Evolutionary conservation across 2,113 vertebrate genomes (phyloP), one percentile per base, ranked within the genome.

Genomic region (Elaphurus davidianus): DNA sequence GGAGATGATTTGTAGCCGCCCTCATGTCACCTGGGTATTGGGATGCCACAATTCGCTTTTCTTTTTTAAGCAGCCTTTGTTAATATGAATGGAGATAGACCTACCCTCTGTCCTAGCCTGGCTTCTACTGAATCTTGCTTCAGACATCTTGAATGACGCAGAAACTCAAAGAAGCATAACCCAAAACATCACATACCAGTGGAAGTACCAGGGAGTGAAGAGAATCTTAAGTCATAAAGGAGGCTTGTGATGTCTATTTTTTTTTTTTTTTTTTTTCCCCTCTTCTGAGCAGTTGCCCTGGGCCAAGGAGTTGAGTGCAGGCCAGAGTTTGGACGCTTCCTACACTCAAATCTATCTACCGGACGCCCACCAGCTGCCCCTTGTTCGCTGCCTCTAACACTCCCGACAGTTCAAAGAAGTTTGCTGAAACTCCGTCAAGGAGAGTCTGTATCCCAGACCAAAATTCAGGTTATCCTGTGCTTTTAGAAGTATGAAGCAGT

Each of bases 101-200:
- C 89, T 96, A 88, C 67, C 92, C 71, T 74, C 59, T 59, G 50
- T 62, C 83, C 83, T 19, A 19, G 57, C 79, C 97, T 92, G 79
- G 40, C 74, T 96, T 84, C 95, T n/a, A 33, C 67, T 89, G 40
- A 59, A 16, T 86, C 60, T 94, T 64, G 52, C 91, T 98, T 97
- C 97, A 98, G 97, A 85, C 60, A 93, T 84, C 52, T 83, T 91
- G 79, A 97, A 95, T 79, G 43, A 90, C 60, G 57, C 10, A 59
- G 78, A 97, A 97, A 96, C 23, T 67, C 91, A 97, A 95, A 97
- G 88, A 93, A 40, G 40, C 47, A 81, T 91, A 78, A 93, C 98
- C 93, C 91, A 71, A 76, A 98, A 96, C 92, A 74, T 33, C 45
- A 79, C 91, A 91, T 64, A 94, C 50, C 88, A 79, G 45, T 19